Conservation (phyloP, 2,888 invertebrate genomes). For the Drosophila rubida region DNA sequence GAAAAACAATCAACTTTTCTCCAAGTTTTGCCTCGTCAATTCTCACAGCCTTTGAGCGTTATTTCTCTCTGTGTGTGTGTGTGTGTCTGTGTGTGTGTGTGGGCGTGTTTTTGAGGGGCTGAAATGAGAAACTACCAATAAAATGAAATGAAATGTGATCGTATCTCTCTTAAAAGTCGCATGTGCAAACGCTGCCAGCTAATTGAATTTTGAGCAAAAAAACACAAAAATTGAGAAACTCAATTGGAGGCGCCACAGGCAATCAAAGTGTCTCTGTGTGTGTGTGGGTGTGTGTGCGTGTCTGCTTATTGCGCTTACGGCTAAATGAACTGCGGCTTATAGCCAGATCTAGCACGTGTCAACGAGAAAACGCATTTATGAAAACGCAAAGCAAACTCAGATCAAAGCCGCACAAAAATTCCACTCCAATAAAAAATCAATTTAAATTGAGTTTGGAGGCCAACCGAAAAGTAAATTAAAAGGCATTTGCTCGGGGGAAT, state of each 20-base stretch:
- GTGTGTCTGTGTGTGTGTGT: conserved; percentile 3
- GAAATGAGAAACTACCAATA: conserved; percentile 53
- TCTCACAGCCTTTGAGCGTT: conserved; percentile 33
- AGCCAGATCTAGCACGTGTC: conserved; percentile 31
- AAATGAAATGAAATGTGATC: conserved; percentile 50
- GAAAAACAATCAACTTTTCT: conserved; percentile 71
- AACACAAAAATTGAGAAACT: conserved; percentile 47
- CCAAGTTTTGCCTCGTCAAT: conserved; percentile 30
- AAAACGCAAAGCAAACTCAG: conserved; percentile 27
- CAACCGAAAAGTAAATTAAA: background rate
- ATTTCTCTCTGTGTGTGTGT: conserved; percentile 1
- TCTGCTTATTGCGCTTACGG: conserved; percentile 20
- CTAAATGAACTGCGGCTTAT: conserved; percentile 23
- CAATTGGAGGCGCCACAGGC: conserved; percentile 64
- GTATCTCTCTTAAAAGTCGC: conserved; percentile 43
- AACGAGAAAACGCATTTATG: conserved; percentile 23
- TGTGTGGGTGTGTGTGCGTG: background rate
- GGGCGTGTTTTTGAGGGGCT: conserved; percentile 10
- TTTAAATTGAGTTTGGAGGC: conserved; percentile 7
- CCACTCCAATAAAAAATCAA: conserved; percentile 27
- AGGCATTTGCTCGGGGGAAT: background rate
- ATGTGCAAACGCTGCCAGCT: conserved; percentile 52
- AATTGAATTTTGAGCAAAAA: conserved; percentile 65
- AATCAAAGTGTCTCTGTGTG: conserved; percentile 2
- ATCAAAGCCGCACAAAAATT: conserved; percentile 54